Evolutionary conservation across 2,888 invertebrate genomes (phyloP), one percentile per base, ranked within the genome.

Genomic region (Ceriagrion tenellum): DNA sequence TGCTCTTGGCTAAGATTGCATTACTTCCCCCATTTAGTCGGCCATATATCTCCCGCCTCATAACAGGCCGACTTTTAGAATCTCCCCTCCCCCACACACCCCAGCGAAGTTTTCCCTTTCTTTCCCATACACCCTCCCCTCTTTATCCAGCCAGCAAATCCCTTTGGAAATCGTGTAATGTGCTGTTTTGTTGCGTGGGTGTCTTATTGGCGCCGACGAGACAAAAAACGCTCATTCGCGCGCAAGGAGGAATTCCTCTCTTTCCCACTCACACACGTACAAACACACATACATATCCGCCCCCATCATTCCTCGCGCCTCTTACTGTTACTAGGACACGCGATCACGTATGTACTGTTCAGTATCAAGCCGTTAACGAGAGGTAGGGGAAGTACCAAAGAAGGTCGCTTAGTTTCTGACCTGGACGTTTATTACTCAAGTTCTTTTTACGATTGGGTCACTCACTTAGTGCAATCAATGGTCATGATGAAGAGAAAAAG

Each of bases 1-100:
- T 81, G 81, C 81, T 81, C 81, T 81, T 81, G 81, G 81, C 81
- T 35, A 81, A 81, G 81, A 81, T 81, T 81, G 81, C 81, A 81
- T 81, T 81, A 35, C 81, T 81, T 81, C 81, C 69, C 81, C 81
- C 81, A 81, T 81, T 35, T 81, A 81, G 30, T 30, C 81, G 81
- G 81, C 81, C 81, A 81, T 81, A 81, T 81, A 81, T 81, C 81
- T 81, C 81, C 35, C 81, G 26, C 81, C 81, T 81, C 35, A 81
- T 81, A 81, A 81, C 81, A 81, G 81, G 81, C 81, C 81, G 81
- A 81, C 81, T 81, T 35, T 81, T 35, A 81, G 30, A 6, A 35
- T 81, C 81, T 8, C 30, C 16, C 81, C 81, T 16, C 81, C 18
- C 16, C 81, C 59, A 59, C 59, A 59, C 59, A 59, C 59, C 59